Evolutionary conservation across 1,140 invertebrate species (phyloP).

Genomic region (Riptortus pedestris): DNA sequence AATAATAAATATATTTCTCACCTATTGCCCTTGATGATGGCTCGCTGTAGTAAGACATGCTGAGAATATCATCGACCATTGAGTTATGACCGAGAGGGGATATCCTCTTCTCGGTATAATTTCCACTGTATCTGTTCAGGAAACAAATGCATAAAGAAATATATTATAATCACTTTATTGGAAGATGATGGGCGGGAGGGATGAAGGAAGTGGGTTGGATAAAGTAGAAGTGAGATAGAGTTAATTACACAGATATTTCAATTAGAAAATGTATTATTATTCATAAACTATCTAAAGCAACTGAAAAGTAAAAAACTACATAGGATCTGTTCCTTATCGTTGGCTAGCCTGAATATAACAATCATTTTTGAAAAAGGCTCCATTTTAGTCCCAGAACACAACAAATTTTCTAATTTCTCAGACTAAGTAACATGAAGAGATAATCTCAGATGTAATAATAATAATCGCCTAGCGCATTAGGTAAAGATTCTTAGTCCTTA

Average conservation of each 20-base stretch:
- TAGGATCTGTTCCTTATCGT: no score
- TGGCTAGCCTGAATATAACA: no score
- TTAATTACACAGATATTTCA: not conserved
- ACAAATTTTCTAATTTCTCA: no score
- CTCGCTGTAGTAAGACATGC: constrained; percentile 25
- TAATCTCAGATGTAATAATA: no score
- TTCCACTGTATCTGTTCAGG: not conserved
- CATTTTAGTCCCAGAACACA: no score
- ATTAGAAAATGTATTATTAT: not conserved
- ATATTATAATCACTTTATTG: not conserved
- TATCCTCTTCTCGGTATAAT: not conserved
- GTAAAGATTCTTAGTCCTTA: not conserved
- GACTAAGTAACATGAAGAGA: no score
- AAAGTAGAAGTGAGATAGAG: not conserved
- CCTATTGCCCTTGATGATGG: constrained; percentile 21
- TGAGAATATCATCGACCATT: constrained; percentile 11
- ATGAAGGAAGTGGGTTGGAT: not conserved
- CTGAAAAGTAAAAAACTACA: no score
- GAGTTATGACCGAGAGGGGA: constrained; percentile 14
- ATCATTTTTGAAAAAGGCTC: no score
- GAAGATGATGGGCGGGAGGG: not conserved
- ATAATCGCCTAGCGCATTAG: no score
- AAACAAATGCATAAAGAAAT: not conserved
- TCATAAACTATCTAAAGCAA: no score
- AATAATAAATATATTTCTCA: constrained; percentile 2